Conservation (phyloP, 2,797 vertebrate species). For the Xenops minutus region DNA sequence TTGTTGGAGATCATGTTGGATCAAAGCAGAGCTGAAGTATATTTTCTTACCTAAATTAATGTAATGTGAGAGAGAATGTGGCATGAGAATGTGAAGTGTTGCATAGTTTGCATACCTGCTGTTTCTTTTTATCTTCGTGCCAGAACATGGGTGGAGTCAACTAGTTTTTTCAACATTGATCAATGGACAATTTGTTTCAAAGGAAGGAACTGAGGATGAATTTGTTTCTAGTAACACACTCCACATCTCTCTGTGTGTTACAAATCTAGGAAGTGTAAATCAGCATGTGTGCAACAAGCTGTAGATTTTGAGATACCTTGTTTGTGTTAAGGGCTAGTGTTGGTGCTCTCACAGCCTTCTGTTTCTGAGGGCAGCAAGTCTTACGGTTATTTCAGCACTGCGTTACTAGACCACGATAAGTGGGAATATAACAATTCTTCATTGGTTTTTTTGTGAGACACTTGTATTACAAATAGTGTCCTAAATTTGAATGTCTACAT, state of each 20-base stretch:
- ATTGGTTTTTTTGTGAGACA: background rate
- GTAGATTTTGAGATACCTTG: background rate
- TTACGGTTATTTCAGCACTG: background rate
- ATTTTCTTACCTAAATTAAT: background rate
- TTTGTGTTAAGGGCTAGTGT: background rate
- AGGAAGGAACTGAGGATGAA: background rate
- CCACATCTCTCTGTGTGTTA: accelerated
- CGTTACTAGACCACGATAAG: accelerated
- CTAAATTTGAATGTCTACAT: background rate
- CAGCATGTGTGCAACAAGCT: background rate
- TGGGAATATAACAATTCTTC: background rate
- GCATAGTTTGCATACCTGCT: background rate
- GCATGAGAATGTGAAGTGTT: background rate
- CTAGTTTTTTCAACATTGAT: background rate
- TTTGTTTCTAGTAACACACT: background rate
- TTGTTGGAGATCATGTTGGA: background rate
- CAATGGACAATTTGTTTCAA: background rate
- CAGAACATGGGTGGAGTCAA: background rate
- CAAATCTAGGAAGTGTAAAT: background rate
- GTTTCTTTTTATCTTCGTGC: background rate
- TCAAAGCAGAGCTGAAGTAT: background rate
- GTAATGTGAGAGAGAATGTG: background rate
- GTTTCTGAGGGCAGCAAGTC: background rate
- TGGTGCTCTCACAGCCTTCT: background rate
- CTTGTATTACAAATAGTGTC: background rate